A percentile compares a stretch with the other conserved stretches of the same genome.
Conservation (phyloP, 2,888 invertebrate genomes). For the Acanthosoma haemorrhoidale region DNA sequence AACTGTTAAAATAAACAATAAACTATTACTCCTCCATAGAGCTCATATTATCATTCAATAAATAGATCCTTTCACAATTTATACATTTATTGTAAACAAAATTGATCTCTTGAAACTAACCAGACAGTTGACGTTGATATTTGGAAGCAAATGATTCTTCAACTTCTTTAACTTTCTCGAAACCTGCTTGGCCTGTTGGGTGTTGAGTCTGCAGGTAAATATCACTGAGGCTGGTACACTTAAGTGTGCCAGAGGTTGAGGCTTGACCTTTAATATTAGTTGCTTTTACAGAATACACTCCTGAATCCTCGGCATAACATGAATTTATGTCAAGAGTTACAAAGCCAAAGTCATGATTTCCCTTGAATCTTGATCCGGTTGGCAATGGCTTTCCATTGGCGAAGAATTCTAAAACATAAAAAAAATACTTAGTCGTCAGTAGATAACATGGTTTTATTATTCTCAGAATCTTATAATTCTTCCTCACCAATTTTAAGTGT, state of each 20-base stretch:
- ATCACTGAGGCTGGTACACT: constrained; percentile 59
- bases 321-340: constrained; percentile 84
- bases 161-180: constrained; percentile 83
- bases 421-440: neutral
- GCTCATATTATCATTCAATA: too few relatives aligned
- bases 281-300: constrained; percentile 84
- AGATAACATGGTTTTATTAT: neutral
- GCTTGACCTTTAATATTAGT: constrained; percentile 83
- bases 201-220: constrained; percentile 88
- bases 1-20: too few relatives aligned
- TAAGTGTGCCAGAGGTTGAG: constrained; percentile 82
- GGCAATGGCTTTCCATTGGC: constrained; percentile 85
- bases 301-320: constrained; percentile 86
- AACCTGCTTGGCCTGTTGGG: constrained; percentile 85
- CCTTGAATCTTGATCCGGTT: constrained; percentile 82
- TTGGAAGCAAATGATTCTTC: constrained; percentile 74
- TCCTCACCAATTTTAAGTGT: constrained; percentile 64
- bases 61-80: too few relatives aligned
- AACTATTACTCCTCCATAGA: too few relatives aligned
- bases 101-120: neutral
- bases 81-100: too few relatives aligned
- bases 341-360: constrained; percentile 92
- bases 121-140: constrained; percentile 60
- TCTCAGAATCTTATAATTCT: neutral
- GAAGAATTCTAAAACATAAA: constrained; percentile 71